A percentile compares a stretch with the other conserved stretches of the same genome.
Conservation (phyloP, 2,888 invertebrate species). For the Diaphora mendica region DNA sequence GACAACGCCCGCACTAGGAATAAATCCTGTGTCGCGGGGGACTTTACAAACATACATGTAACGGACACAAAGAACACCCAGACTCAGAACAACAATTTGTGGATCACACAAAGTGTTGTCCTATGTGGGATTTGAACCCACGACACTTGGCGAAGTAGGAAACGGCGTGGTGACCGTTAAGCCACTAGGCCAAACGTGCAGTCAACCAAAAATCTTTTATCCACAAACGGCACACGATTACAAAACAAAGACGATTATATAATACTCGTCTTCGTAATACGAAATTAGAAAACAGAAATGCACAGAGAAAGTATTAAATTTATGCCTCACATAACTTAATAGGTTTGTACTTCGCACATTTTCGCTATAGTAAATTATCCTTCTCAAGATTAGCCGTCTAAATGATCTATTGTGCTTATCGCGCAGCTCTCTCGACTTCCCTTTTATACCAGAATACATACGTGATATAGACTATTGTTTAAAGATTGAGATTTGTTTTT, state of each 20-base stretch:
- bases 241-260: slow-evolving; percentile 6
- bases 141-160: too few relatives aligned
- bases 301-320: slow-evolving; percentile 16
- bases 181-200: too few relatives aligned
- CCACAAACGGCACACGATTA: slow-evolving; percentile 1
- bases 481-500: neutral
- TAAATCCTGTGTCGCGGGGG: too few relatives aligned
- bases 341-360: neutral
- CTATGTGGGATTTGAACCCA: too few relatives aligned
- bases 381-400: neutral
- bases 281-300: slow-evolving; percentile 15
- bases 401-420: slow-evolving; percentile 2
- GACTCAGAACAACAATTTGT: too few relatives aligned
- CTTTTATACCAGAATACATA: neutral
- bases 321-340: slow-evolving; percentile 8
- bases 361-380: neutral
- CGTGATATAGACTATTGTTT: neutral
- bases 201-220: too few relatives aligned
- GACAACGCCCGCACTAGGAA: too few relatives aligned
- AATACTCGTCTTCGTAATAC: slow-evolving; percentile 9
- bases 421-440: neutral
- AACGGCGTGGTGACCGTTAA: too few relatives aligned
- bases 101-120: too few relatives aligned
- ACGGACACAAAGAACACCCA: too few relatives aligned
- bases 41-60: too few relatives aligned